phyloP scores from a whole-genome alignment of 2,113 vertebrate species.

The Podilymbus podiceps region DNA sequence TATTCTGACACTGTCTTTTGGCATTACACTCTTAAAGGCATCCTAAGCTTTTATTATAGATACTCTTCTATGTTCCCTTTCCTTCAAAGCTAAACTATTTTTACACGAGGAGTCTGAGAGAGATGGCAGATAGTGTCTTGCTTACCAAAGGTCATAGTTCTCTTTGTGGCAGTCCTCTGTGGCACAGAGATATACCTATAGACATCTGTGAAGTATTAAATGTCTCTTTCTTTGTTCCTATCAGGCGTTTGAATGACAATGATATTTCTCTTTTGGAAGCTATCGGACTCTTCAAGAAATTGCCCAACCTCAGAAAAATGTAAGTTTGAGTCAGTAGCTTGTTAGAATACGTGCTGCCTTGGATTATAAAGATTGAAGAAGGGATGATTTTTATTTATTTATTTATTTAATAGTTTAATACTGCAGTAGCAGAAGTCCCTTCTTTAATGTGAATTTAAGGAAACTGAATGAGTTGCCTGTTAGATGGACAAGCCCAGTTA shows the following conservation, averaged over 20 bases:
- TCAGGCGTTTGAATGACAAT: slow-evolving; percentile 93
- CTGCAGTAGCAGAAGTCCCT: not conserved
- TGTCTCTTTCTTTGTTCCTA: slow-evolving; percentile 29
- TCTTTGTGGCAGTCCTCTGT: not conserved
- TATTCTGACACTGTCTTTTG: not conserved
- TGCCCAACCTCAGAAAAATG: slow-evolving; percentile 93
- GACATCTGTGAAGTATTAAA: not conserved
- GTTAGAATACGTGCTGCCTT: not conserved
- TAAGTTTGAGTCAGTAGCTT: slow-evolving; percentile 67
- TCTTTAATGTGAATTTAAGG: not conserved
- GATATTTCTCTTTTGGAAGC: slow-evolving; percentile 90
- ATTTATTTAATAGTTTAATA: not conserved
- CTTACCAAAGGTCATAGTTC: slow-evolving; percentile 6
- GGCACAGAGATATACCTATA: not conserved
- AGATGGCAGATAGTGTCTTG: not conserved
- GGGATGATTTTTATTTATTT: not conserved
- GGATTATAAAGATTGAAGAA: not conserved
- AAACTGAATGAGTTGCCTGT: not conserved
- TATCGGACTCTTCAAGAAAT: slow-evolving; percentile 89
- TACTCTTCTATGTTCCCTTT: not conserved
- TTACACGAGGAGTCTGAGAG: not conserved
- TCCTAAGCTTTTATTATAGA: not conserved
- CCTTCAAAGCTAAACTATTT: not conserved
- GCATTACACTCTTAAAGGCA: not conserved
- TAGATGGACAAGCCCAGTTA: not conserved